These are phyloP conservation scores for Platygyra sinensis DNA, from an alignment of 64 coral and sea anemone genomes.

Conservation along the genomic window DNA sequence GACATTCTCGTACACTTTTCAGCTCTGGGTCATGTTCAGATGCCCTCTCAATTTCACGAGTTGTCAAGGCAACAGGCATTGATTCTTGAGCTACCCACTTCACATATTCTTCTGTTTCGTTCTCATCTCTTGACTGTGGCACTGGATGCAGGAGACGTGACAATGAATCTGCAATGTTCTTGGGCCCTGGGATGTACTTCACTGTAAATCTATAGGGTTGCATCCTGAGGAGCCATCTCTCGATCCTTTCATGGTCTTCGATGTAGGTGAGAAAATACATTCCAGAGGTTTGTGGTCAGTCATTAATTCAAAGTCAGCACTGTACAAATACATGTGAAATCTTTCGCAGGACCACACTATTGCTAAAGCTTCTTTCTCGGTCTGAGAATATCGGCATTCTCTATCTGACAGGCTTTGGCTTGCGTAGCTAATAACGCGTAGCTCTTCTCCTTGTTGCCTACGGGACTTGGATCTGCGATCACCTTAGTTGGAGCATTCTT, in stretches of 20 bases:
- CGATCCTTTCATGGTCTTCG: constrained; percentile 46
- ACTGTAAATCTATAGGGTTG: constrained; percentile 33
- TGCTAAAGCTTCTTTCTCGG: constrained; percentile 27
- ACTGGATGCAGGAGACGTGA: constrained; percentile 4
- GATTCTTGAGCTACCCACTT: constrained; percentile 1
- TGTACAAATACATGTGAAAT: constrained; percentile 10
- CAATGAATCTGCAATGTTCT: constrained; percentile 34
- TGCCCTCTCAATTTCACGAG: constrained; percentile 27
- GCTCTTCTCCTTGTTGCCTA: constrained; percentile 24
- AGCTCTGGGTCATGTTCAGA: constrained; percentile 22
- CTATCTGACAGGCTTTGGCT: constrained; percentile 24
- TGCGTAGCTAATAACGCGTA: constrained; percentile 49
- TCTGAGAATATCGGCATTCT: constrained; percentile 26
- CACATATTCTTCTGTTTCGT: not conserved
- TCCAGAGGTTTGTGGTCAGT: constrained; percentile 71
- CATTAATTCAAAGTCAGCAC: constrained; percentile 29
- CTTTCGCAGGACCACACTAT: constrained; percentile 33
- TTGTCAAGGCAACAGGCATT: constrained; percentile 9
- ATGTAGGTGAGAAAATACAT: constrained; percentile 46
- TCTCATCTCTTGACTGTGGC: not conserved
- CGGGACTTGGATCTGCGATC: constrained; percentile 36
- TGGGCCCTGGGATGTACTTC: constrained; percentile 29
- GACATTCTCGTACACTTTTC: constrained; percentile 18
- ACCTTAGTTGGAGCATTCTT: constrained; percentile 57
- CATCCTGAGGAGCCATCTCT: constrained; percentile 46